Conservation (phyloP, 2,113 vertebrate genomes). For the Illadopsis cleaveri region DNA sequence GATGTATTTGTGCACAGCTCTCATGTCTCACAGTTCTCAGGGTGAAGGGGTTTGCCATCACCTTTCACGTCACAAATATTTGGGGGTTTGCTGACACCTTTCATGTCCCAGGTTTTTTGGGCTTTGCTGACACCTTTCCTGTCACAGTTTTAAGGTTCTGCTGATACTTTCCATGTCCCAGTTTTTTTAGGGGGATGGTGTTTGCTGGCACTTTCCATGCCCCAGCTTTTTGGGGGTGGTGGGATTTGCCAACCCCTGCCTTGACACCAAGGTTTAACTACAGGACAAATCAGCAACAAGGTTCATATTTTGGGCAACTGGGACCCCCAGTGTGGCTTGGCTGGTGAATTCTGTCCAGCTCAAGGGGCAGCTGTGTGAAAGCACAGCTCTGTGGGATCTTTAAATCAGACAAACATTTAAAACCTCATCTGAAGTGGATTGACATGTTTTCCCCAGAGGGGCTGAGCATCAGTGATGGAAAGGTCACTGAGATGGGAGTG, state of each 20-base stretch:
- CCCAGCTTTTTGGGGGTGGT: neutral
- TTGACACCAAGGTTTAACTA: neutral
- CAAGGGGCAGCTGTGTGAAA: neutral
- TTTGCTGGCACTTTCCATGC: neutral
- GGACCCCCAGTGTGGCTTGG: neutral
- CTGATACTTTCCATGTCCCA: neutral
- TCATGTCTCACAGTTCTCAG: rapidly evolving
- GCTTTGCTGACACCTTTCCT: neutral
- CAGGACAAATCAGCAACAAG: no score
- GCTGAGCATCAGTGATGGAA: neutral
- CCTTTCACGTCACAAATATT: rapidly evolving
- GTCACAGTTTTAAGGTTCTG: neutral
- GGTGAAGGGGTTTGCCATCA: neutral
- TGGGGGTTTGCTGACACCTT: neutral
- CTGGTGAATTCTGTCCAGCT: neutral
- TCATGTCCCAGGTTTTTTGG: no score
- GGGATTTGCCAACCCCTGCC: rapidly evolving
- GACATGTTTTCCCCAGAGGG: neutral
- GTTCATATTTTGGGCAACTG: rapidly evolving
- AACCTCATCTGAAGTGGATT: neutral
- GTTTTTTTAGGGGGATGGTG: neutral
- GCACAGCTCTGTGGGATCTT: neutral
- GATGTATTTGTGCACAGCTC: neutral
- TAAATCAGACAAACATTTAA: neutral
- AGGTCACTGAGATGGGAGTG: neutral